These are phyloP conservation scores for Beris chalybata DNA, from an alignment of 2,888 invertebrate species.

Conservation along the genomic window DNA sequence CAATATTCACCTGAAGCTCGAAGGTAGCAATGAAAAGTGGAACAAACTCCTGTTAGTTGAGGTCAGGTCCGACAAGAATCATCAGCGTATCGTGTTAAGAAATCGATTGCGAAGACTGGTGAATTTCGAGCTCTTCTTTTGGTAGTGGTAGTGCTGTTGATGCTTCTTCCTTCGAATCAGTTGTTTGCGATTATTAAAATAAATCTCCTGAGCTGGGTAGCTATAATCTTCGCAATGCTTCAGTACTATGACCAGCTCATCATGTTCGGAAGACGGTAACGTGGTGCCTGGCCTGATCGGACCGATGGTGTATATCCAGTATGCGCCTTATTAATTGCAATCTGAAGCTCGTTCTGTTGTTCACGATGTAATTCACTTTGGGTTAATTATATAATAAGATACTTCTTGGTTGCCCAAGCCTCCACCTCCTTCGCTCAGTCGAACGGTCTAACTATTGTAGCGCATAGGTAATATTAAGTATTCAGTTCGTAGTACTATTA, in stretches of 20 bases:
- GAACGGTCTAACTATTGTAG: constrained; percentile 1
- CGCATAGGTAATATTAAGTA: constrained; percentile 23
- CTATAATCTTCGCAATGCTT: constrained; percentile 25
- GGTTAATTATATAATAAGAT: constrained; percentile 40
- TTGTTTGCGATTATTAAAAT: constrained; percentile 39
- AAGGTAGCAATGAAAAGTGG: constrained; percentile 26
- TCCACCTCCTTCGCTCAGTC: constrained; percentile 26
- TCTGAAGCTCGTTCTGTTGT: constrained; percentile 39
- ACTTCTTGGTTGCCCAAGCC: constrained; percentile 35
- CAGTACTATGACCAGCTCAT: constrained; percentile 23
- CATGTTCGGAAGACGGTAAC: constrained; percentile 7
- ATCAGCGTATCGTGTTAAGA: constrained; percentile 27
- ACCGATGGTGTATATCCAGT: constrained; percentile 26
- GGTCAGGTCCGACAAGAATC: constrained; percentile 18
- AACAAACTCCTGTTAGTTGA: constrained; percentile 35
- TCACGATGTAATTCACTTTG: constrained; percentile 40
- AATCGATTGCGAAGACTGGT: constrained; percentile 5
- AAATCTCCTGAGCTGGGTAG: constrained; percentile 33
- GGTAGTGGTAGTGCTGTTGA: background rate
- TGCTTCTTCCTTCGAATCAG: constrained; percentile 30
- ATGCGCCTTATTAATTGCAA: constrained; percentile 39
- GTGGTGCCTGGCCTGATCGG: constrained; percentile 25
- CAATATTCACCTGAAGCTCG: no score
- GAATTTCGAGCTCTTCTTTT: background rate
- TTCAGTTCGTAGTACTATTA: background rate